These are phyloP conservation scores for Orcinus orca DNA, from an alignment of 2,113 vertebrate species.

Conservation along the genomic window DNA sequence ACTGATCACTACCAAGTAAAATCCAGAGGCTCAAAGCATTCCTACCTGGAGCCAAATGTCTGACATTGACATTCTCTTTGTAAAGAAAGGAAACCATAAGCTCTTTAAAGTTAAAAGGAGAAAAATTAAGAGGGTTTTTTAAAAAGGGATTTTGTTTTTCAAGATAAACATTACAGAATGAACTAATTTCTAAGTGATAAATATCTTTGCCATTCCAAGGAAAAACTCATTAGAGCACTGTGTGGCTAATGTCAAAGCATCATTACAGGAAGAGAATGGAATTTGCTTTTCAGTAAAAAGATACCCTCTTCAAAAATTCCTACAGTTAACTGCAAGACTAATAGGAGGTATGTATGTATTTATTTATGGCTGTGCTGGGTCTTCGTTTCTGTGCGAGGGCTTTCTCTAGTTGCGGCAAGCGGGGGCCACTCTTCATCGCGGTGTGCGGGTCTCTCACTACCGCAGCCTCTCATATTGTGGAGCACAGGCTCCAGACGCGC, in stretches of 20 bases:
- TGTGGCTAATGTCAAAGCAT: not conserved
- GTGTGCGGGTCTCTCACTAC: too few species aligned
- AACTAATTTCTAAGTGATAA: constrained; percentile 33
- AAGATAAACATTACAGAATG: constrained; percentile 29
- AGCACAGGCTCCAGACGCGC: too few species aligned
- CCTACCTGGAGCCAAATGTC: not conserved
- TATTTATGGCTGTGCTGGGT: too few species aligned
- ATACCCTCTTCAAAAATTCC: not conserved
- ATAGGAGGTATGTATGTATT: not conserved
- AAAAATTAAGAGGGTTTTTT: not conserved
- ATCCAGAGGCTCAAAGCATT: not conserved
- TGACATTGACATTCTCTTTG: not conserved
- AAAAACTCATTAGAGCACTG: not conserved
- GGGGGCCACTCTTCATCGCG: too few species aligned
- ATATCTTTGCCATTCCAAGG: not conserved
- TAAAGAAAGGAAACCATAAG: not conserved
- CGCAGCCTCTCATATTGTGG: too few species aligned
- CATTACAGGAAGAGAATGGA: constrained; percentile 23
- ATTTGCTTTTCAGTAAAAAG: constrained; percentile 29
- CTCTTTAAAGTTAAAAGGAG: not conserved
- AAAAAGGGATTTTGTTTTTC: not conserved
- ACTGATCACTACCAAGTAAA: not conserved
- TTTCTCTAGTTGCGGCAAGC: too few species aligned
- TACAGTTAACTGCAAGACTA: constrained; percentile 28
- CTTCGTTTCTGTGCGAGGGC: too few species aligned